These are phyloP conservation scores for Grammomys dolichurus DNA, from an alignment of 2,113 vertebrate species.

Conservation along the genomic window DNA sequence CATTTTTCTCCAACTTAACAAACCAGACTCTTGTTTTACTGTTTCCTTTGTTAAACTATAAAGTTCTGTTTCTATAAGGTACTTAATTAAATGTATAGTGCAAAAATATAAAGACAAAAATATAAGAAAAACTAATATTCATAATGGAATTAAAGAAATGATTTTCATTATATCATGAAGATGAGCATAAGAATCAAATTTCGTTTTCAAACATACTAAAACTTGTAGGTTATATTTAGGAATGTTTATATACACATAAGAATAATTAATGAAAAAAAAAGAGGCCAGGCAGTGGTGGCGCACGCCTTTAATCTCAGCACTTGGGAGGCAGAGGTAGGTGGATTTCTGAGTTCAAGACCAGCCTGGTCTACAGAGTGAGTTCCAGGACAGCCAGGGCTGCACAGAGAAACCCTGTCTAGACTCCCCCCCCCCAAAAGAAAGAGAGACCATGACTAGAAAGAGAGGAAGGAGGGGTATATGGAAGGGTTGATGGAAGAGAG, in stretches of 20 bases:
- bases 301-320: too few species aligned
- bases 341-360: too few species aligned
- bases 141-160: neutral
- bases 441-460: neutral
- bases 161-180: slow-evolving; percentile 32
- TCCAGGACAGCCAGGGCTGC: too few species aligned
- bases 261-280: neutral
- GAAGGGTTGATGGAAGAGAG: neutral
- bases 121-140: neutral
- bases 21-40: slow-evolving; percentile 14
- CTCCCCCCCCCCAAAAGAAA: too few species aligned
- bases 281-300: too few species aligned
- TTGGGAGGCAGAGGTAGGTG: too few species aligned
- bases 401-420: too few species aligned
- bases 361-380: too few species aligned
- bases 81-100: neutral
- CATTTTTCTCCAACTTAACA: slow-evolving; percentile 41
- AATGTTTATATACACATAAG: neutral
- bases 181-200: slow-evolving; percentile 6
- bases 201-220: slow-evolving; percentile 54
- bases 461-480: neutral
- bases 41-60: slow-evolving; percentile 16
- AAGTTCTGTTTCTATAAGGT: neutral
- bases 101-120: slow-evolving; percentile 37
- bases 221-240: neutral